phyloP scores from a whole-genome alignment of 64 coral and sea anemone species.

The Porites australiensis region DNA sequence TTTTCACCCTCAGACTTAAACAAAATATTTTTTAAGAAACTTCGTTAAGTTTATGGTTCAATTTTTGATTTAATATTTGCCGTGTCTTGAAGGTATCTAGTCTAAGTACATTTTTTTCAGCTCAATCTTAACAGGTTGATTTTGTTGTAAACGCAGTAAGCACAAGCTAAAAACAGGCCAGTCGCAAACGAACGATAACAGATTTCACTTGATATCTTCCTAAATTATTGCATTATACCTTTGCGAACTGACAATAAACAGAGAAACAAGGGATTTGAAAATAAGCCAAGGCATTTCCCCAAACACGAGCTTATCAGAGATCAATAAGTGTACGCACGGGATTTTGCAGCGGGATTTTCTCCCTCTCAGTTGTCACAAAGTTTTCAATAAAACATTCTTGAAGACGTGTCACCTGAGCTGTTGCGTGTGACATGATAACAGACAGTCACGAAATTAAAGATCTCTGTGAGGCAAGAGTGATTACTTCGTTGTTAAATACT shows the following conservation, averaged over 20 bases:
- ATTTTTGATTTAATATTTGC: not conserved
- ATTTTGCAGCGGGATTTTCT: too few species aligned
- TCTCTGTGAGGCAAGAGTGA: too few species aligned
- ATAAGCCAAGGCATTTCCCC: not conserved
- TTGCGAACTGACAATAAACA: not conserved
- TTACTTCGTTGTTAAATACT: too few species aligned
- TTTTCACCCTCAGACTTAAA: slow-evolving; percentile 31
- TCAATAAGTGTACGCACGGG: not conserved
- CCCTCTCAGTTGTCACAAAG: too few species aligned
- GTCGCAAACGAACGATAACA: not conserved
- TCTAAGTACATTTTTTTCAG: not conserved
- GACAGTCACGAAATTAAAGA: too few species aligned
- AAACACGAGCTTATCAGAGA: not conserved
- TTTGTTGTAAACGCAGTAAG: not conserved
- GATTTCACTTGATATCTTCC: not conserved
- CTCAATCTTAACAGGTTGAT: not conserved
- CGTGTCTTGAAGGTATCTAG: too few species aligned
- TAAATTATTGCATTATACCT: not conserved
- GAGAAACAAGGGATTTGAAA: not conserved
- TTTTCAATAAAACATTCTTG: not conserved
- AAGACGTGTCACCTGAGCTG: not conserved
- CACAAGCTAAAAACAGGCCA: not conserved
- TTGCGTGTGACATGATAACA: too few species aligned
- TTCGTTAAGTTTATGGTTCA: not conserved
- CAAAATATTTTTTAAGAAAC: not conserved